phyloP scores from a whole-genome alignment of 2,888 invertebrate species.

The Tenthredo mesomela region DNA sequence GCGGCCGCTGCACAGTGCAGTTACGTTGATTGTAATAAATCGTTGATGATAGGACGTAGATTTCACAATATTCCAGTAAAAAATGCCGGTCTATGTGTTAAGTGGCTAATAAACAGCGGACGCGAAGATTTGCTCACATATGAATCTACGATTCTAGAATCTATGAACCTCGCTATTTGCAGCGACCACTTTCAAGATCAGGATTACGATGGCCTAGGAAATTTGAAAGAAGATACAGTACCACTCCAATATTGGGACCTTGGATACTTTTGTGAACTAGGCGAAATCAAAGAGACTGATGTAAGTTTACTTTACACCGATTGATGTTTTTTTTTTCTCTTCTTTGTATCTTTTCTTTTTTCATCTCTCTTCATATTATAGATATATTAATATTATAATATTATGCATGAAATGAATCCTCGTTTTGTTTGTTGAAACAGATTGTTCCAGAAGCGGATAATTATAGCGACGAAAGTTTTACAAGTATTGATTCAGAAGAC shows the following conservation, averaged over 20 bases:
- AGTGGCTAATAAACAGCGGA: slow-evolving; percentile 46
- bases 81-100: slow-evolving; percentile 40
- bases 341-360: too few relatives aligned
- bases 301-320: slow-evolving; percentile 7
- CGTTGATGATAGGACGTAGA: slow-evolving; percentile 6
- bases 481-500: slow-evolving; percentile 2
- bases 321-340: neutral
- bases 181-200: slow-evolving; percentile 30
- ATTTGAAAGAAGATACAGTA: slow-evolving; percentile 22
- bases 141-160: slow-evolving; percentile 17
- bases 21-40: slow-evolving; percentile 32
- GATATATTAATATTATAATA: neutral
- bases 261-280: slow-evolving; percentile 22
- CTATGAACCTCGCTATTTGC: slow-evolving; percentile 39
- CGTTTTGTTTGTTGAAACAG: neutral
- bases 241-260: slow-evolving; percentile 41
- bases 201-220: neutral
- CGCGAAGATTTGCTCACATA: slow-evolving; percentile 43
- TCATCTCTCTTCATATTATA: neutral
- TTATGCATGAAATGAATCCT: neutral
- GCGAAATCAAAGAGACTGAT: slow-evolving; percentile 21
- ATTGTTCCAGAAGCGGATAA: neutral
- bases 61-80: slow-evolving; percentile 34
- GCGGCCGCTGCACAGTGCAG: slow-evolving; percentile 29
- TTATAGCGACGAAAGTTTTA: neutral